Conservation (phyloP, 2,797 vertebrate genomes). For the Eutrigla gurnardus region DNA sequence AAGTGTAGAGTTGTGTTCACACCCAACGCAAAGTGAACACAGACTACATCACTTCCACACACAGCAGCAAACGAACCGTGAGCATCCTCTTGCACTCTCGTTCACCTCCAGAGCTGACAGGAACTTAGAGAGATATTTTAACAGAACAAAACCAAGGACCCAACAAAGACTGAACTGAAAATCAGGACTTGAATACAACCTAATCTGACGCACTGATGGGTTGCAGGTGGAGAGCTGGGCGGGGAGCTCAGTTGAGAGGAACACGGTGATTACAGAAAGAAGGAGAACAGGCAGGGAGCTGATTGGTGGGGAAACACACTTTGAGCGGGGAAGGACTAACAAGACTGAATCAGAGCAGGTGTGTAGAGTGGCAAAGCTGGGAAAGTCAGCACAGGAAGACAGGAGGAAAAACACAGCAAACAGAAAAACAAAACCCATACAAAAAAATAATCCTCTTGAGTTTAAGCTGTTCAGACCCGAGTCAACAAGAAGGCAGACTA, state of each 20-base stretch:
- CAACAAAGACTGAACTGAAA: neutral
- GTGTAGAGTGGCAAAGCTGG: neutral
- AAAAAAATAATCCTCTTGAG: neutral
- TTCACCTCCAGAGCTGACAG: conserved; percentile 42
- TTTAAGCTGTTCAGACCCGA: neutral
- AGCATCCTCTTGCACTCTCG: conserved; percentile 16
- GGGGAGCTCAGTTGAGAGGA: neutral
- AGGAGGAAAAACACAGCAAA: neutral
- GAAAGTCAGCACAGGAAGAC: neutral
- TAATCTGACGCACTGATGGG: neutral
- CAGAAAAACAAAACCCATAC: neutral
- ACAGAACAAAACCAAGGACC: neutral
- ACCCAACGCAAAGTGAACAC: conserved; percentile 5
- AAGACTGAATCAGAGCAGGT: neutral
- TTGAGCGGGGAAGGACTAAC: neutral
- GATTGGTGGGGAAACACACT: neutral
- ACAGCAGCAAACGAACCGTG: conserved; percentile 9
- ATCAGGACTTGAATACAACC: neutral
- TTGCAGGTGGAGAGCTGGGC: neutral
- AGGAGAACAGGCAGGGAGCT: neutral
- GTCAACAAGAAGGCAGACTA: neutral
- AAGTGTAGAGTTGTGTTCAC: neutral
- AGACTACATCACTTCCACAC: conserved; percentile 1
- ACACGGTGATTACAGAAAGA: neutral
- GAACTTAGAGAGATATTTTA: neutral